A percentile compares a stretch with the other conserved stretches of the same genome.
Evolutionary conservation across 2,888 invertebrate species (phyloP).

Genomic region (Corbicula japonica): DNA sequence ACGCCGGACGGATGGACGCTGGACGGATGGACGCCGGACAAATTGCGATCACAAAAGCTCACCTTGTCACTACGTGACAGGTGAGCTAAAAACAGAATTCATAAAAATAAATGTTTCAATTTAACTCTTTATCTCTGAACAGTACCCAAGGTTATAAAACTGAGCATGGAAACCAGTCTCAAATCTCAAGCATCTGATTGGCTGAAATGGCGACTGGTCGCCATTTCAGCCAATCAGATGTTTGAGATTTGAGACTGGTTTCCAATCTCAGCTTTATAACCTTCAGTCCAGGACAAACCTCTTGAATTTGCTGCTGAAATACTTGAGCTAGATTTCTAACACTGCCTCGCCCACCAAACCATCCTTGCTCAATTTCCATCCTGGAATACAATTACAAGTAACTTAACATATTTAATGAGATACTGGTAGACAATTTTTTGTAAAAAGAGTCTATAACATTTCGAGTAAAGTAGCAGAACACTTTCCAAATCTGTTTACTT

Average conservation of each 20-base stretch:
- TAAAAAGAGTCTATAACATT: not conserved
- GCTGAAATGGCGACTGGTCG: not conserved
- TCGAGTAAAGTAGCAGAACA: not conserved
- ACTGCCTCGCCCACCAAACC: conserved; percentile 74
- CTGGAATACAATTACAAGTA: conserved; percentile 5
- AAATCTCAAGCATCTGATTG: not conserved
- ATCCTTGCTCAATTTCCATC: conserved; percentile 38
- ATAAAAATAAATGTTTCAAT: no score
- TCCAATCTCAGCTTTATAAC: not conserved
- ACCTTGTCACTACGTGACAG: no score
- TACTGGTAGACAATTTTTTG: not conserved
- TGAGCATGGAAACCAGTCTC: not conserved
- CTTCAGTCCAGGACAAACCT: conserved; percentile 48
- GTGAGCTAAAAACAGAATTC: no score
- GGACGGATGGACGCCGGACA: no score
- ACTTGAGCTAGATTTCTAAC: conserved; percentile 72
- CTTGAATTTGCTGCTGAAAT: conserved; percentile 69
- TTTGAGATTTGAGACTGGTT: not conserved
- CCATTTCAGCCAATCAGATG: not conserved
- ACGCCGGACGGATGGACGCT: no score
- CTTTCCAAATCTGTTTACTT: not conserved
- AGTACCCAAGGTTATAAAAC: no score
- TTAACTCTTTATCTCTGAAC: no score
- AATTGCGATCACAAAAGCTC: no score
- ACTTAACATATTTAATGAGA: not conserved